Evolutionary conservation across 2,113 vertebrate species (phyloP).

Genomic region (Stegastes partitus): DNA sequence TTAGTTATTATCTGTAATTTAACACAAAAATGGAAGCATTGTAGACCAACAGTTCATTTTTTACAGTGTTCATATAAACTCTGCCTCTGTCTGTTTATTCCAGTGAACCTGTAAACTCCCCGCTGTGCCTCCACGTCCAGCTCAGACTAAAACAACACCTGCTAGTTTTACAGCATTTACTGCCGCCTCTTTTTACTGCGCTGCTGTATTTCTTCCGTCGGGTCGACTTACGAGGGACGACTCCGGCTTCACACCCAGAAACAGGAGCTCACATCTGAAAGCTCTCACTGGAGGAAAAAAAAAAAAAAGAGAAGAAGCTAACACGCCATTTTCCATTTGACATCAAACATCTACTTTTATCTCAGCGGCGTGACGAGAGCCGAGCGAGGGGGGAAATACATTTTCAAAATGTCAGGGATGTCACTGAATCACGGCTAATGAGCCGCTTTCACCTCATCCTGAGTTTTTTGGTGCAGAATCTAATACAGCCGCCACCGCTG

Average conservation of each 20-base stretch:
- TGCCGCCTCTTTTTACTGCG: conserved; percentile 38
- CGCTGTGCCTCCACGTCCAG: too few species aligned
- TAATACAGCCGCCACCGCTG: neutral
- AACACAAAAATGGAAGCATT: too few species aligned
- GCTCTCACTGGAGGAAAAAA: neutral
- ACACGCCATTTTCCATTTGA: conserved; percentile 17
- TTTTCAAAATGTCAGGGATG: conserved; percentile 41
- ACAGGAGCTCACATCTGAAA: neutral
- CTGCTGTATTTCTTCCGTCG: conserved; percentile 43
- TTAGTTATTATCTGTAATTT: too few species aligned
- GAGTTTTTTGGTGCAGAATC: neutral
- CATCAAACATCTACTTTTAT: conserved; percentile 22
- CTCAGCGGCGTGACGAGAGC: neutral
- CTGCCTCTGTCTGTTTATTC: conserved; percentile 75
- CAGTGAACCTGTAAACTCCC: too few species aligned
- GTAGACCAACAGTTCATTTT: too few species aligned
- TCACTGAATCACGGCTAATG: conserved; percentile 32
- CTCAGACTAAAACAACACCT: conserved; percentile 62
- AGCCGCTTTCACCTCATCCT: conserved; percentile 2
- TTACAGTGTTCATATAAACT: too few species aligned
- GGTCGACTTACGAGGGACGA: conserved; percentile 17
- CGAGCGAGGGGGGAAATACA: conserved; percentile 3
- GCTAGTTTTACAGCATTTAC: conserved; percentile 52
- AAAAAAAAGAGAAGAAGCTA: neutral
- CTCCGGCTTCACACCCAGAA: neutral